Percentiles rank a stretch among this genome's conserved stretches.
Evolutionary conservation across 2,113 vertebrate genomes (phyloP).

Genomic region (Heterochromis multidens): DNA sequence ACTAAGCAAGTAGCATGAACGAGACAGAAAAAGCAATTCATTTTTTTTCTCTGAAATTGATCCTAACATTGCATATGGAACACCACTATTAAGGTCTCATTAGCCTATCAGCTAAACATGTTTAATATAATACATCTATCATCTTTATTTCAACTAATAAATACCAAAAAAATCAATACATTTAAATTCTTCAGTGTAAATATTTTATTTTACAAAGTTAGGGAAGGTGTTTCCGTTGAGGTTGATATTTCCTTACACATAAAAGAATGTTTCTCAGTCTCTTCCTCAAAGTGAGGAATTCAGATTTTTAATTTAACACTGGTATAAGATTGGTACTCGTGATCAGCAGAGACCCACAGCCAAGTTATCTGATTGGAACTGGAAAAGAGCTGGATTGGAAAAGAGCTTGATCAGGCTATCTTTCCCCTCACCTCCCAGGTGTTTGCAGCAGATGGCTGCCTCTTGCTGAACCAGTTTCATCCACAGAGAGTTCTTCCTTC

Average conservation of each 20-base stretch:
- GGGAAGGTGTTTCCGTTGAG: not conserved
- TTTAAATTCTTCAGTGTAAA: not conserved
- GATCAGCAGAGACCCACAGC: not conserved
- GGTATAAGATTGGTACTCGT: not conserved
- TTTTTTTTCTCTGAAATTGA: not conserved
- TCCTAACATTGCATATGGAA: not conserved
- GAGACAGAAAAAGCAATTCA: not conserved
- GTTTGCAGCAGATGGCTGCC: too few relatives aligned
- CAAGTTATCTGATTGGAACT: not conserved
- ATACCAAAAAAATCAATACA: not conserved
- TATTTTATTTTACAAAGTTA: not conserved
- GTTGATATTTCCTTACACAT: not conserved
- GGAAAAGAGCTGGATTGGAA: not conserved
- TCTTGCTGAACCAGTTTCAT: not conserved
- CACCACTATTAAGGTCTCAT: not conserved
- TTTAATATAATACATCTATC: not conserved
- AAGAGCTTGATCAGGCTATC: too few relatives aligned
- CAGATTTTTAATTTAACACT: not conserved
- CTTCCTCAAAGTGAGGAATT: not conserved
- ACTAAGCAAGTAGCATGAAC: not conserved
- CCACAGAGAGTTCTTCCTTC: not conserved
- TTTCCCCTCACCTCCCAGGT: too few relatives aligned
- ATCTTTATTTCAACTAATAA: not conserved
- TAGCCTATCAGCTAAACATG: not conserved
- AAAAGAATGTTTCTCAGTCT: not conserved